Conservation (phyloP, 2,888 invertebrate species). For the Aricia artaxerxes region DNA sequence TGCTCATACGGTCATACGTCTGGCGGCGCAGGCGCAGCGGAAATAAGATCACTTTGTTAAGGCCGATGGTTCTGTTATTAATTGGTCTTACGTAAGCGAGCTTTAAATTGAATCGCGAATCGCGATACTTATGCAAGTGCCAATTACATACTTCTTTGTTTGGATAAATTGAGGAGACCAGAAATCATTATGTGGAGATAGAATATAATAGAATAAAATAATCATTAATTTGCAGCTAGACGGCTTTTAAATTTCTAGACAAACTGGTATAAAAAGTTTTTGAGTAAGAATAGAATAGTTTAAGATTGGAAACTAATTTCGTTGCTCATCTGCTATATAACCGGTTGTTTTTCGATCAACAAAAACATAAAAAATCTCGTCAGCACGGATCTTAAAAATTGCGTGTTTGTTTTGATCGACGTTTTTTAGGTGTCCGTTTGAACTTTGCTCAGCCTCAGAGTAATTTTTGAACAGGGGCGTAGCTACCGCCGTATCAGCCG, state of each 20-base stretch:
- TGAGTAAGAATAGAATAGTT: not conserved
- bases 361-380: not conserved
- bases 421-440: not conserved
- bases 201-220: not conserved
- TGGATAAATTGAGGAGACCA: not conserved
- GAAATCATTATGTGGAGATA: not conserved
- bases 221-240: not conserved
- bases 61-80: not conserved
- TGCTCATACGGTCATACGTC: slow-evolving; percentile 15
- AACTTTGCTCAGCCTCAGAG: not conserved
- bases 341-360: slow-evolving; percentile 1
- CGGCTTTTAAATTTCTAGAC: not conserved
- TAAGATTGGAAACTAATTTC: not conserved
- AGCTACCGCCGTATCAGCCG: too few relatives aligned
- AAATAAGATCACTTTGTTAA: slow-evolving; percentile 21
- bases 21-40: slow-evolving; percentile 16
- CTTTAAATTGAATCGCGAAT: slow-evolving; percentile 1
- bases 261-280: not conserved
- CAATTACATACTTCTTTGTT: not conserved
- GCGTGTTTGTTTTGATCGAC: not conserved
- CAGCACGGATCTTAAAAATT: slow-evolving; percentile 1
- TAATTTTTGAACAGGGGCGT: not conserved
- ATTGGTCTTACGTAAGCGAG: slow-evolving; percentile 4
- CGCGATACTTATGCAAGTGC: slow-evolving; percentile 7
- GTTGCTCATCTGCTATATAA: not conserved